These are phyloP conservation scores for Paramormyrops kingsleyae DNA, from an alignment of 2,113 vertebrate genomes.

Conservation along the genomic window DNA sequence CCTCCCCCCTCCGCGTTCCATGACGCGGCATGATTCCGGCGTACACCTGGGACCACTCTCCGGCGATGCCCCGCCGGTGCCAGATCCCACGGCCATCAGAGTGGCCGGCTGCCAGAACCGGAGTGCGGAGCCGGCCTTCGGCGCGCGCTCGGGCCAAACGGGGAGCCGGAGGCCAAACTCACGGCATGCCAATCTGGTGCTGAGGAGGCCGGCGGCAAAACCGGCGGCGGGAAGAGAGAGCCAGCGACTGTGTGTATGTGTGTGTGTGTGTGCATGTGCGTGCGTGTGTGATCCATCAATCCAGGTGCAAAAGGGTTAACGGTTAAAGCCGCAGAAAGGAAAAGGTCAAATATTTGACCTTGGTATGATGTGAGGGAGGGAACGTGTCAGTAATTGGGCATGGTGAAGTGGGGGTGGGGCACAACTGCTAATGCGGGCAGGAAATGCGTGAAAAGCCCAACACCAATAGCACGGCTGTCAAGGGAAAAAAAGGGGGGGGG, in stretches of 20 bases:
- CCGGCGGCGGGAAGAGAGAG: background rate
- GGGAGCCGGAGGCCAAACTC: background rate
- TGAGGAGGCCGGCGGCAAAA: background rate
- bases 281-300: background rate
- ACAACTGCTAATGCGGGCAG: background rate
- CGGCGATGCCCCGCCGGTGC: background rate
- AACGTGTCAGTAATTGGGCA: background rate
- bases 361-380: background rate
- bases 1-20: no score
- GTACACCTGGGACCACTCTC: background rate
- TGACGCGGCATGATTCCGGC: background rate
- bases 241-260: background rate
- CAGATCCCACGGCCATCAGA: background rate
- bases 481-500: background rate
- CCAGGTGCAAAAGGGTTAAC: background rate
- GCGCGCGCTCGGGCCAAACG: background rate
- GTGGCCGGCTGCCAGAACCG: background rate
- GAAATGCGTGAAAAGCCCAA: background rate
- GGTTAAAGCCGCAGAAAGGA: background rate
- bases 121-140: background rate
- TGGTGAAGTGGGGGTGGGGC: background rate
- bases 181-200: background rate
- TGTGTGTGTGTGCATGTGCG: background rate
- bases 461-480: background rate
- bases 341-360: conserved; percentile 9